A percentile compares a stretch with the other conserved stretches of the same genome.
phyloP scores from a whole-genome alignment of 2,113 vertebrate genomes.

The Romanogobio albipinnatus region DNA sequence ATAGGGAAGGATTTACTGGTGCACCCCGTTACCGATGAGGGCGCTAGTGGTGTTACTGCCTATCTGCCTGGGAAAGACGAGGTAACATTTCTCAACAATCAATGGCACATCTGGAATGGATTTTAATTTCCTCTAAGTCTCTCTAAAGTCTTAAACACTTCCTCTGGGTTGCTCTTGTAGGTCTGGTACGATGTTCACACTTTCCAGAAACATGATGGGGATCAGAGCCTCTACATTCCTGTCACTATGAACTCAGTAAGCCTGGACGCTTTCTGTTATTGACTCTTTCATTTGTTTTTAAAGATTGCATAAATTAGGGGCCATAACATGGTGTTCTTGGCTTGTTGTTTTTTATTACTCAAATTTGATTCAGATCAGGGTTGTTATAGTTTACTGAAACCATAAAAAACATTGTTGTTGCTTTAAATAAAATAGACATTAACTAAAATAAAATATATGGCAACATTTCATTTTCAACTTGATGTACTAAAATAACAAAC shows the following conservation, averaged over 20 bases:
- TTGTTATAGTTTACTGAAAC: too few relatives aligned
- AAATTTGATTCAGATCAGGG: background rate
- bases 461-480: too few relatives aligned
- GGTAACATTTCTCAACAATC: constrained; percentile 62
- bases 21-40: constrained; percentile 87
- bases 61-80: constrained; percentile 88
- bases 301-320: background rate
- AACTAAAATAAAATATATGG: too few relatives aligned
- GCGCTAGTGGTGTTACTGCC: constrained; percentile 81
- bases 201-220: constrained; percentile 84
- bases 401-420: too few relatives aligned
- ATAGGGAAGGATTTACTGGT: constrained; percentile 84
- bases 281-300: background rate
- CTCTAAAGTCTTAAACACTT: background rate
- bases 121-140: background rate
- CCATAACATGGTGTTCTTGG: background rate
- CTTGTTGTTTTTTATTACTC: background rate
- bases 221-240: constrained; percentile 84
- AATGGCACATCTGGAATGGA: constrained; percentile 35
- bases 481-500: too few relatives aligned
- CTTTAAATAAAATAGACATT: too few relatives aligned
- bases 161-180: constrained; percentile 63
- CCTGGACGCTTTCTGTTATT: background rate
- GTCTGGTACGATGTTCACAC: constrained; percentile 87
- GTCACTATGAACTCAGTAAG: constrained; percentile 78